Evolutionary conservation across 2,797 vertebrate species (phyloP), one percentile per base, ranked within the genome.

Genomic region (Danio jaintianensis): DNA sequence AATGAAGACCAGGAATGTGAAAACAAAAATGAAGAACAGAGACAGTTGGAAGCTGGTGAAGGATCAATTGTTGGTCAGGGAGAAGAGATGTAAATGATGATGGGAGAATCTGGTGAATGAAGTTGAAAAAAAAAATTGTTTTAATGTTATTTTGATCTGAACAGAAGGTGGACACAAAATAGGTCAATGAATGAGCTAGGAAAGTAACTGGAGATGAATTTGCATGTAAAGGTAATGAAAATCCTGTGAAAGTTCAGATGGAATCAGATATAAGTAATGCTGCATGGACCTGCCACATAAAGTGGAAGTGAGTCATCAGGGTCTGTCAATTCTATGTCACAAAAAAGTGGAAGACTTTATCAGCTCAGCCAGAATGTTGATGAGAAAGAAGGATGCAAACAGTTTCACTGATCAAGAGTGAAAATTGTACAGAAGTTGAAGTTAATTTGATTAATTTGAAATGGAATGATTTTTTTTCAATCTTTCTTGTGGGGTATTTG

Each of bases 331-430:
- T 63, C 36, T 18, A 15, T 10, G 7, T 63, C 61, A 40, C 15
- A 63, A n/a, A 42, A 63, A 16, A 7, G 52, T 59, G n/a, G 70
- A 73, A 43, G 70, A 58, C 1, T 73, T 58, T 43, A 4, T 72
- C 11, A 53, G 43, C 58, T 36, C 36, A 40, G 16, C 38, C 3
- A 58, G 12, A 38, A 11, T 53, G 36, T n/a, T n/a, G n/a, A n/a
- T n/a, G n/a, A 72, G 20, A 42, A 40, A 42, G 12, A 64, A 64
- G 16, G 62, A 38, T 43, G 36, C 16, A 20, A n/a, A n/a, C n/a
- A n/a, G n/a, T 1, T 47, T 66, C 4, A 43, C 63, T 22, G 7
- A 66, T 43, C 3, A 12, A 53, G 66, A 48, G 18, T n/a, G n/a
- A n/a, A n/a, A n/a, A n/a, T 66, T 7, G 56, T 52, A 15, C 29